Base-by-base conservation (phyloP, 2,888 invertebrate species). In the Pyrgus malvae region DNA sequence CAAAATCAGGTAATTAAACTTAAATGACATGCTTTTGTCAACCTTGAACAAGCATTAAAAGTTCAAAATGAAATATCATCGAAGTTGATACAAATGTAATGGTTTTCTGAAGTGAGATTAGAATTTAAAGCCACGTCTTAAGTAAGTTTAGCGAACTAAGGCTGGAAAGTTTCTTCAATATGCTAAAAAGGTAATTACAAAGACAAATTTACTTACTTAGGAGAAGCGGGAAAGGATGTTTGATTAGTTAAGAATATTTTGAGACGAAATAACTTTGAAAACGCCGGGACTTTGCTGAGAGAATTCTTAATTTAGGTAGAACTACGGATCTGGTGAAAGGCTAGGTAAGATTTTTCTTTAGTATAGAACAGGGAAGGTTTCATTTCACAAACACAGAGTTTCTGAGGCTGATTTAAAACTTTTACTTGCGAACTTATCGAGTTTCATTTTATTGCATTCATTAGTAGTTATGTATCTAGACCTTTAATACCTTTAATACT, bases 91-190 rank as follows among this genome's bases (percentile, higher is more conserved):
- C 54, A 29, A 40, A 46, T 46, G 45, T 53, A 53, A 53, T 40
- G 53, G 53, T 53, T 45, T 38, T 45, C 37, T 45, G 29, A 45
- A 53, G 38, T 53, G 16, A 25, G 53, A 53, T 53, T 29, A 53
- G 45, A 53, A 45, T 38, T 53, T 45, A 45, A 45, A 53, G 44
- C 37, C 25, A 53, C 21, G 37, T 11, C 44, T 53, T 54, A 48
- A 48, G 51, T 40, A 48, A 55, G 40, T 44, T 50, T 21, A 23
- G 21, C 16, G 55, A 59, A 66, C 67, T 69, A 67, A 70, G 69
- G 63, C 67, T 66, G 66, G 67, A 67, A 74, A 76, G 69, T 74
- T 76, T 68, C 64, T 65, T 66, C 74, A 62, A 70, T 72, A 71
- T 66, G 64, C 64, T 57, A 61, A 70, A 75, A 70, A 69, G 67